Evolutionary conservation across 1,140 invertebrate genomes (phyloP), one percentile per base, ranked within the genome.

Genomic region (Aphidius gifuensis): DNA sequence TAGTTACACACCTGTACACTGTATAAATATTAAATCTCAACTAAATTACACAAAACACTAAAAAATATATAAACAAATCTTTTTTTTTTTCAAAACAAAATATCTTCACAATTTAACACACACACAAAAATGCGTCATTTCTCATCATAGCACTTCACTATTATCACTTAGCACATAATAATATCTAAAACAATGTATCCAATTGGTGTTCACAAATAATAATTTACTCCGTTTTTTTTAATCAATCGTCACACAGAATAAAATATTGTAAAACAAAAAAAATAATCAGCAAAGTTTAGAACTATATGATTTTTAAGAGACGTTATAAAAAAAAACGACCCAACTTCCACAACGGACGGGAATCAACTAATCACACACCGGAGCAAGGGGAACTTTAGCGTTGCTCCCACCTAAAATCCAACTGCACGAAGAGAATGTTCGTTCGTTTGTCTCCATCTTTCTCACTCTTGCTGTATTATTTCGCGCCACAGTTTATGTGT

Each of bases 361-460:
- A 72, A 72, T 74, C 68, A 70, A 80, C 79, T 80, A 73, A 79
- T 62, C 61, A 62, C 16, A 58, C 45, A 58, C 55, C 63, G 60
- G 46, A 58, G 49, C 58, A 61, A 68, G 68, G 69, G 68, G 67
- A 69, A 70, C 44, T 38, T 32, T 32, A 4, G 23, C 49, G 7
- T 49, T 60, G 62, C 59, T 58, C 49, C 60, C 57, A 64, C 60
- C 23, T 3, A 32, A 32, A 32, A 32, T 3, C 23, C 23, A 53
- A 9, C 60, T 7, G 42, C 57, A 40, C 55, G 46, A 16, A 16
- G 40, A 48, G 58, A 49, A 49, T 68, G 62, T 60, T 57, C 58
- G 69, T 63, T 57, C 6, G 38, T 62, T 49, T 60, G 9, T 40
- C 50, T 65, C 66, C 62, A 64, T 63, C 64, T 68, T 65, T 50